Conservation (phyloP, 2,113 vertebrate species). For the Alethe diademata region DNA sequence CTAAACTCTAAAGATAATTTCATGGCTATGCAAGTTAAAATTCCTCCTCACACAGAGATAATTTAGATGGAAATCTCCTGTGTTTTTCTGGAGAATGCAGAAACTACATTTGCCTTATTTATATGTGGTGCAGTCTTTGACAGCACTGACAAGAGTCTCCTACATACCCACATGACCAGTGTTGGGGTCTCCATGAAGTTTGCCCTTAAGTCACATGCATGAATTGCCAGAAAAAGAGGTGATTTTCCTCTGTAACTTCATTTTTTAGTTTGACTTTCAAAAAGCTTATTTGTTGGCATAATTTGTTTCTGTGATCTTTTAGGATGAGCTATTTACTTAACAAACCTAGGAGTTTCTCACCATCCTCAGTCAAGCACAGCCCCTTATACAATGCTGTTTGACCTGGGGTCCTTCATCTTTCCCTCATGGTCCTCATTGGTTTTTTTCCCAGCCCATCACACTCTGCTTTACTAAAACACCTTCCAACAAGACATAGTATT, state of each 20-base stretch:
- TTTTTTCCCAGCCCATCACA: neutral
- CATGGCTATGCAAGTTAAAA: constrained; percentile 5
- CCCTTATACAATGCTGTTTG: neutral
- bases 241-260: neutral
- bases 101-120: neutral
- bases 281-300: neutral
- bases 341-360: neutral
- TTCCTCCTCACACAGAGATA: neutral
- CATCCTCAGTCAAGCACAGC: neutral
- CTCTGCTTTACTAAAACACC: neutral
- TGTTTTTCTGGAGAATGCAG: neutral
- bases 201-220: rapidly evolving
- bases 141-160: neutral
- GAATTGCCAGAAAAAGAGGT: neutral
- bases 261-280: neutral
- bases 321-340: neutral
- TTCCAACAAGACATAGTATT: neutral
- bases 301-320: neutral
- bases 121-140: neutral
- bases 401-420: neutral
- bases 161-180: neutral
- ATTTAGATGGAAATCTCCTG: neutral
- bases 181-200: neutral
- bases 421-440: neutral
- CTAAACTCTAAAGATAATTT: neutral